Base-by-base conservation (phyloP, 2,888 invertebrate genomes). In the Watsonalla cultraria region DNA sequence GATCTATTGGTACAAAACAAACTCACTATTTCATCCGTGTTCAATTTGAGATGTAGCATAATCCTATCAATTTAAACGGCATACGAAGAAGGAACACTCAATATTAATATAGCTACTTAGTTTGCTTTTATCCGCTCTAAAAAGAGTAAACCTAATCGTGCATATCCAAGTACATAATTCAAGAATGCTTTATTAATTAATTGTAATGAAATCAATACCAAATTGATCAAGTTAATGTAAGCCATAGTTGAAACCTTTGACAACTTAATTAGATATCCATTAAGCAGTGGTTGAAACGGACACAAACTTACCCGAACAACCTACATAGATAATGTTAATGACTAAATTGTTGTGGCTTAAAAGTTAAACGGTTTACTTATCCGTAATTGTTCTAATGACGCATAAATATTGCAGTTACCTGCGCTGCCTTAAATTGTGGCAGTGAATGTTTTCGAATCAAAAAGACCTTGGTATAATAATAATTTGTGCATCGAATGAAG, bases 311-410 rank as follows among this genome's bases (percentile, higher is more conserved):
- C 62, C 51, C 51, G 42, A 46, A 62, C 55, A 65, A 66, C 68
- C 66, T 61, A 71, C 58, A 52, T 54, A 60, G 60, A 57, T 79
- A 78, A 80, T 75, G 54, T 70, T 68, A 66, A 42, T 42, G 42
- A 42, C 11, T 42, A 68, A 78, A 78, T 78, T 74, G 71, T 51
- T 53, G 57, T 65, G 55, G 60, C 68, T 70, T 56, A 57, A 57
- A 54, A 42, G 5, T 11, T 2, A 42, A 42, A 37, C 37, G 7
- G 37, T 37, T 56, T 53, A 54, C 65, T 59, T 8, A 11, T 53
- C 49, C 51, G 7, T 55, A 57, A 54, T 63, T 54, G 39, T 35
- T 49, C 49, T 49, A 53, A 48, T 52, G 51, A 54, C 46, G 51
- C 47, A 47, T 57, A 47, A 46, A 54, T 52, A 54, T 56, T 54